Percentiles rank a stretch among this genome's conserved stretches.
Conservation (phyloP, 1,140 invertebrate genomes). For the Trigoniulus corallinus region DNA sequence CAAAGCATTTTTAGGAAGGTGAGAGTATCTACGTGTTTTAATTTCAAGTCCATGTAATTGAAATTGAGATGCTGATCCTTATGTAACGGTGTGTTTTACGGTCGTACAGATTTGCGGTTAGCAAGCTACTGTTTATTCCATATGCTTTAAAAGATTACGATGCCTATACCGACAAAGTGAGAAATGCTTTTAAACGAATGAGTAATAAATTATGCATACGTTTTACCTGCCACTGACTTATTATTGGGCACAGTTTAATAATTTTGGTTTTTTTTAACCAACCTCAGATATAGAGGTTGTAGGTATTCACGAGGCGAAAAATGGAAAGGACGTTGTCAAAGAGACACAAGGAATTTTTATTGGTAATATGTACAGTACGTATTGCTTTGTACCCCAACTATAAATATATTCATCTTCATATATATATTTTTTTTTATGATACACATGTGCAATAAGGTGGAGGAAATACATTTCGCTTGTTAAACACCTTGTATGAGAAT, state of each 20-base stretch:
- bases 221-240: no score
- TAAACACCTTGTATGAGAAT: constrained; percentile 50
- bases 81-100: constrained; percentile 5
- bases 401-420: not conserved
- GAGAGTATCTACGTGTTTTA: constrained; percentile 18
- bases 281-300: constrained; percentile 33
- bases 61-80: constrained; percentile 8
- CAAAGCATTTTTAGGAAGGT: constrained; percentile 41
- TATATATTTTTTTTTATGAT: constrained; percentile 9
- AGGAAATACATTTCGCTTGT: constrained; percentile 53
- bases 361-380: constrained; percentile 25
- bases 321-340: constrained; percentile 37
- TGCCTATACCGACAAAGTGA: constrained; percentile 43
- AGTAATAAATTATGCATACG: constrained; percentile 26
- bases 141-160: constrained; percentile 51
- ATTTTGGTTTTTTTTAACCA: constrained; percentile 9
- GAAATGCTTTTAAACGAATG: constrained; percentile 39
- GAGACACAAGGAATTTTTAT: constrained; percentile 51
- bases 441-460: no score
- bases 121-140: constrained; percentile 52
- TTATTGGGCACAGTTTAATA: no score
- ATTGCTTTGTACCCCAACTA: not conserved
- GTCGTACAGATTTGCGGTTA: constrained; percentile 38
- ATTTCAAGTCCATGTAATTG: not conserved
- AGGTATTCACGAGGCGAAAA: constrained; percentile 40